phyloP scores from a whole-genome alignment of 1,140 invertebrate species.

The Geopemphigus sp. region DNA sequence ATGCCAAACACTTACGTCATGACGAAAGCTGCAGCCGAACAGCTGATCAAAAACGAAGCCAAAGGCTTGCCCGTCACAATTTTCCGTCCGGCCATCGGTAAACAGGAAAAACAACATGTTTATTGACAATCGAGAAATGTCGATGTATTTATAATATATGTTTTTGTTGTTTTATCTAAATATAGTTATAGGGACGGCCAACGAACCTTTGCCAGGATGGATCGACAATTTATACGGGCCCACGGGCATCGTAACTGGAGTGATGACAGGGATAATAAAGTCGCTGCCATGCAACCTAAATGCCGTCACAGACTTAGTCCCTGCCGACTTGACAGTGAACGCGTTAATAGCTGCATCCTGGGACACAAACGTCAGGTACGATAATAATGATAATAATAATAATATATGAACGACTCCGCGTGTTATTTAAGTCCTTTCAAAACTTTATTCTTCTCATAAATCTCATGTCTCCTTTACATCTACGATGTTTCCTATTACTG shows the following conservation, averaged over 20 bases:
- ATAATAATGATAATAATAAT: neutral
- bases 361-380: constrained; percentile 52
- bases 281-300: constrained; percentile 58
- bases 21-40: constrained; percentile 78
- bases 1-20: constrained; percentile 82
- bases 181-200: constrained; percentile 62
- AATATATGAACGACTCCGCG: neutral
- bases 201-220: constrained; percentile 67
- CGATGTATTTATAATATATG: neutral
- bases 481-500: too few species aligned
- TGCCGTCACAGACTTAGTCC: constrained; percentile 62
- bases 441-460: too few species aligned
- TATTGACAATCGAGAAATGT: neutral
- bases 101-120: constrained; percentile 33
- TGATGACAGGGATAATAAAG: constrained; percentile 61
- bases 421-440: too few species aligned
- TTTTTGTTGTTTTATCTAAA: neutral
- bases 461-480: too few species aligned
- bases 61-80: constrained; percentile 69
- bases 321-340: constrained; percentile 64
- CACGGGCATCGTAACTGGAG: constrained; percentile 57
- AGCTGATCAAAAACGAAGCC: constrained; percentile 64
- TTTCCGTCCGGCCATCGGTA: constrained; percentile 70
- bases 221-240: constrained; percentile 71
- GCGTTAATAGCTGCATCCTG: constrained; percentile 62